Conservation (phyloP, 1,140 invertebrate species). For the Drosophila seguyi region DNA sequence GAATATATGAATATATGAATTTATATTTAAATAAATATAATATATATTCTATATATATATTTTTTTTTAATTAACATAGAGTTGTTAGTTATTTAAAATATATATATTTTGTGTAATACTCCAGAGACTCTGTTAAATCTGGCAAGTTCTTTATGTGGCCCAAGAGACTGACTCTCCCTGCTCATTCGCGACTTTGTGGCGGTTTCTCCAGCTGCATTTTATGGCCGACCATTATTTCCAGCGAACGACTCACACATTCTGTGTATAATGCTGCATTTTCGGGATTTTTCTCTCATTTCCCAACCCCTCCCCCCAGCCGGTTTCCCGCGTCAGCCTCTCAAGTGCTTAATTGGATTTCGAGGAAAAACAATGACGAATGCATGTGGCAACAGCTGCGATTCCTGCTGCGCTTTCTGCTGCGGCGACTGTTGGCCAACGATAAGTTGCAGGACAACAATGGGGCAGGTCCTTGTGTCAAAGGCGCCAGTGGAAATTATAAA, state of each 20-base stretch:
- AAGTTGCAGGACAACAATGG: constrained; percentile 26
- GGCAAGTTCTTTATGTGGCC: background rate
- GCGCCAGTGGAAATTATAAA: constrained; percentile 21
- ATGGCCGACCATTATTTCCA: constrained; percentile 33
- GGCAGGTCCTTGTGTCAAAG: constrained; percentile 7
- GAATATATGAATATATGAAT: background rate
- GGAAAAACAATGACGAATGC: constrained; percentile 31
- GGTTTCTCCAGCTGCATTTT: constrained; percentile 28
- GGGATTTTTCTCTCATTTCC: background rate
- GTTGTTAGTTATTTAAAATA: background rate
- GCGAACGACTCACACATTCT: constrained; percentile 11
- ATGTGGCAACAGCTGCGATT: constrained; percentile 13
- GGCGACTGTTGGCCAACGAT: constrained; percentile 12
- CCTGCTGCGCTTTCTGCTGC: background rate
- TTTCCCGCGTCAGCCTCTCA: background rate
- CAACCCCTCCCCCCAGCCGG: too few species aligned
- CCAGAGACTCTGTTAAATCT: background rate
- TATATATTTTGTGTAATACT: background rate
- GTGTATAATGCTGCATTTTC: constrained; percentile 15
- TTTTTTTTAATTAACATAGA: background rate
- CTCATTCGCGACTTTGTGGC: constrained; percentile 20
- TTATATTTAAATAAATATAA: background rate
- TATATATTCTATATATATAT: background rate
- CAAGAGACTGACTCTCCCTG: background rate
- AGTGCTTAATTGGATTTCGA: constrained; percentile 44